phyloP scores from a whole-genome alignment of 2,797 vertebrate genomes.

The Scyliorhinus canicula region DNA sequence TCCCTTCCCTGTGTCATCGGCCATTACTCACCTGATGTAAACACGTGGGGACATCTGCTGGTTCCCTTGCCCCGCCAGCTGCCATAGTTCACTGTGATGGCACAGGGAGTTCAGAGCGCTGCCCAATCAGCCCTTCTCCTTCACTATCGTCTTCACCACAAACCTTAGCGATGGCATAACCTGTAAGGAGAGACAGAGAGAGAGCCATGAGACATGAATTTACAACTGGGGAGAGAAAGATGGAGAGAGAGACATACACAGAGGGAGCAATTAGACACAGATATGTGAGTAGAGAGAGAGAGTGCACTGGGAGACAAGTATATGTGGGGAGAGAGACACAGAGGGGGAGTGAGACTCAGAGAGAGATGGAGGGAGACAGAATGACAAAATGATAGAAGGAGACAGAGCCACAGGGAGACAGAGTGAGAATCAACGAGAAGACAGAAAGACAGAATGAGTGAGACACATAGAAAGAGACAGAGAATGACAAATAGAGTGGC shows the following conservation, averaged over 20 bases:
- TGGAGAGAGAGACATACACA: background rate
- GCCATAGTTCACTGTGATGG: conserved; percentile 56
- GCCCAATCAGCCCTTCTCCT: conserved; percentile 58
- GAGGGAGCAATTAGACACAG: background rate
- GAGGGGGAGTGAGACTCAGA: background rate
- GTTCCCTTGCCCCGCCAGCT: conserved; percentile 51
- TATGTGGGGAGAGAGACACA: conserved; percentile 43
- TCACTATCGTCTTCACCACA: conserved; percentile 56
- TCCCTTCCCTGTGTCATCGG: background rate
- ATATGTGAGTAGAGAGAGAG: background rate
- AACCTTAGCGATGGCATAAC: conserved; percentile 55
- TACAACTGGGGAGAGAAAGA: background rate
- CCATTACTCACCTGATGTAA: conserved; percentile 52
- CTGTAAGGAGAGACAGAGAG: conserved; percentile 42
- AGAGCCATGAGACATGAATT: conserved; percentile 16
- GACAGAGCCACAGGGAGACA: background rate
- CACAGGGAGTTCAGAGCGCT: conserved; percentile 42
- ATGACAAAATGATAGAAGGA: background rate
- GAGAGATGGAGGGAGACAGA: conserved; percentile 41
- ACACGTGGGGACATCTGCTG: conserved; percentile 53
- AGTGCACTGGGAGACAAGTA: background rate
- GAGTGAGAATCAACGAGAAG: background rate
- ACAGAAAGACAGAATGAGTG: no score
- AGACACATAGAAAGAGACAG: background rate
- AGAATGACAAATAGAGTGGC: no score